Conservation (phyloP, 1,140 invertebrate genomes). For the Caerostris extrusa region DNA sequence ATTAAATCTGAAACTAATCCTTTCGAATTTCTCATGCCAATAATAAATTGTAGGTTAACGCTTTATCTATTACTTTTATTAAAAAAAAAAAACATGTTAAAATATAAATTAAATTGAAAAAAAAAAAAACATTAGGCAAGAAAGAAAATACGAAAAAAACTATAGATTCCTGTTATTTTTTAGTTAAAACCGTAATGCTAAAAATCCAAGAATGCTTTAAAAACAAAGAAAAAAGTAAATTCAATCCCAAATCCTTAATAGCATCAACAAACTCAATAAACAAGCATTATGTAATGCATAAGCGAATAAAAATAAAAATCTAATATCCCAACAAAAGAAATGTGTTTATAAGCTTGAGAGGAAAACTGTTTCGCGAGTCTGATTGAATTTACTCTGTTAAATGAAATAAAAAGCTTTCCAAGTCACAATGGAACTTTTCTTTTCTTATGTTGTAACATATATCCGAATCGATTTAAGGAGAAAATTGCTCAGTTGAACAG, state of each 20-base stretch:
- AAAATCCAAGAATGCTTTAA: background rate
- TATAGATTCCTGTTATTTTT: background rate
- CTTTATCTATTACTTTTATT: too few relatives aligned
- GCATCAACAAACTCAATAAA: conserved; percentile 34
- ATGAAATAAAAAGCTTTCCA: conserved; percentile 55
- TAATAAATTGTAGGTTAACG: too few relatives aligned
- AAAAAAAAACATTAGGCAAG: too few relatives aligned
- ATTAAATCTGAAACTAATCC: too few relatives aligned
- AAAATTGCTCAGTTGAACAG: conserved; percentile 18
- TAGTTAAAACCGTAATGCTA: background rate
- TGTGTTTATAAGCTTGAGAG: conserved; percentile 42
- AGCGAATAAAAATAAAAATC: conserved; percentile 38
- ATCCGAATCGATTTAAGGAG: conserved; percentile 39
- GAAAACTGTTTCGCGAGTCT: background rate
- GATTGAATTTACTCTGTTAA: conserved; percentile 56
- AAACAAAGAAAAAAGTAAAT: conserved; percentile 10
- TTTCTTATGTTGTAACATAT: conserved; percentile 25
- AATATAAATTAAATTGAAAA: too few relatives aligned
- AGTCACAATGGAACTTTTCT: background rate
- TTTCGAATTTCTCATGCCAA: too few relatives aligned
- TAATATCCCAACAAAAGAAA: conserved; percentile 53
- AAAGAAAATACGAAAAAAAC: too few relatives aligned
- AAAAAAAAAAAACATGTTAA: too few relatives aligned
- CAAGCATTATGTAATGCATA: conserved; percentile 3
- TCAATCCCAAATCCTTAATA: background rate